A percentile compares a stretch with the other conserved stretches of the same genome.
phyloP scores from a whole-genome alignment of 2,888 invertebrate species.

The Platycheirus albimanus region DNA sequence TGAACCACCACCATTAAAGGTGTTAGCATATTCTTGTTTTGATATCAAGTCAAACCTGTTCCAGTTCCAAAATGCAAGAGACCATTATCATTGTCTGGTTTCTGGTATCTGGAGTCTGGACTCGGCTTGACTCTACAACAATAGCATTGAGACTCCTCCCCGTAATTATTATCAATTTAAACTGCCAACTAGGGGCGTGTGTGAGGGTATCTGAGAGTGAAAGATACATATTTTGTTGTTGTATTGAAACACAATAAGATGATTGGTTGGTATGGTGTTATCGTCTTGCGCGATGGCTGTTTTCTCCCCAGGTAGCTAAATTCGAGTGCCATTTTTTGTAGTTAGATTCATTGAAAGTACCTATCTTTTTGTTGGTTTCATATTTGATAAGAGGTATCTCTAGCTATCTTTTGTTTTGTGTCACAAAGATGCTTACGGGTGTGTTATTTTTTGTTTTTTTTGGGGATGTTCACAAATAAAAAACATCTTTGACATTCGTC shows the following conservation, averaged over 20 bases:
- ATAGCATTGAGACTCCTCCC: constrained; percentile 51
- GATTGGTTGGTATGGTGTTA: constrained; percentile 60
- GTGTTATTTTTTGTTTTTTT: constrained; percentile 16
- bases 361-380: constrained; percentile 5
- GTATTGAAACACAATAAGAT: constrained; percentile 50
- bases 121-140: constrained; percentile 58
- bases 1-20: constrained; percentile 43
- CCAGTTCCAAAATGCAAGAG: constrained; percentile 8
- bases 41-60: constrained; percentile 60
- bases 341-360: constrained; percentile 19
- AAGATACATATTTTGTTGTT: constrained; percentile 36
- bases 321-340: constrained; percentile 53
- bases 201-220: constrained; percentile 27
- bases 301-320: constrained; percentile 51
- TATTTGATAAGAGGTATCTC: constrained; percentile 9
- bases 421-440: not conserved
- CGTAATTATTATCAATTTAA: constrained; percentile 18
- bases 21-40: not conserved
- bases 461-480: not conserved
- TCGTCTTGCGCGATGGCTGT: constrained; percentile 72
- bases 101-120: too few species aligned
- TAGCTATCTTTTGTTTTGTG: constrained; percentile 17
- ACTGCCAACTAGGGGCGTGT: constrained; percentile 39
- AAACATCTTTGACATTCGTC: constrained; percentile 2
- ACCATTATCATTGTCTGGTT: too few species aligned